These are phyloP conservation scores for Eupeodes luniger DNA, from an alignment of 2,888 invertebrate species.

Conservation along the genomic window DNA sequence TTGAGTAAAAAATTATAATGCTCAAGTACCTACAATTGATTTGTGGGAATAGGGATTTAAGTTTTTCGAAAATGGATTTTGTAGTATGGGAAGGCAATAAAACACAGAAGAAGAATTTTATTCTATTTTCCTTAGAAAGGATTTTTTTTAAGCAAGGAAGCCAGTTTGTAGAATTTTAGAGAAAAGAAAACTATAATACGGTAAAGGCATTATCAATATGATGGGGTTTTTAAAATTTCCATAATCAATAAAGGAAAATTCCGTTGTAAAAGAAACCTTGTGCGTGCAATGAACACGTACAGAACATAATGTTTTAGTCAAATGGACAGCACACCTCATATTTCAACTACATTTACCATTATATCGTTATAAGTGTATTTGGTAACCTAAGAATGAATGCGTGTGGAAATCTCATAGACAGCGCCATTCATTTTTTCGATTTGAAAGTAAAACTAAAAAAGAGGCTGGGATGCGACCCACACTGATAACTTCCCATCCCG, in stretches of 20 bases:
- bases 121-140: neutral
- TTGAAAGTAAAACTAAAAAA: too few relatives aligned
- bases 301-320: too few relatives aligned
- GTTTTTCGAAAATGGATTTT: slow-evolving; percentile 20
- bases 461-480: too few relatives aligned
- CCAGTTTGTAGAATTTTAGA: neutral
- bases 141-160: neutral
- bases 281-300: too few relatives aligned
- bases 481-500: too few relatives aligned
- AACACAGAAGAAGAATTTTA: slow-evolving; percentile 11
- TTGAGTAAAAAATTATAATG: neutral
- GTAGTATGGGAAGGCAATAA: slow-evolving; percentile 7
- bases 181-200: too few relatives aligned
- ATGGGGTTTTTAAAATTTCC: neutral
- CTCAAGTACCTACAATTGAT: slow-evolving; percentile 2
- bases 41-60: slow-evolving; percentile 8
- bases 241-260: neutral
- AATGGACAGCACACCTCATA: too few relatives aligned
- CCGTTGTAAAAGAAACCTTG: neutral
- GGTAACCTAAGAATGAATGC: too few relatives aligned
- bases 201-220: neutral
- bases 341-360: too few relatives aligned
- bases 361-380: too few relatives aligned
- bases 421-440: too few relatives aligned
- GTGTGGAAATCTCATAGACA: too few relatives aligned